A percentile compares a stretch with the other conserved stretches of the same genome.
Conservation (phyloP, 2,888 invertebrate genomes). For the Erebia palarica region DNA sequence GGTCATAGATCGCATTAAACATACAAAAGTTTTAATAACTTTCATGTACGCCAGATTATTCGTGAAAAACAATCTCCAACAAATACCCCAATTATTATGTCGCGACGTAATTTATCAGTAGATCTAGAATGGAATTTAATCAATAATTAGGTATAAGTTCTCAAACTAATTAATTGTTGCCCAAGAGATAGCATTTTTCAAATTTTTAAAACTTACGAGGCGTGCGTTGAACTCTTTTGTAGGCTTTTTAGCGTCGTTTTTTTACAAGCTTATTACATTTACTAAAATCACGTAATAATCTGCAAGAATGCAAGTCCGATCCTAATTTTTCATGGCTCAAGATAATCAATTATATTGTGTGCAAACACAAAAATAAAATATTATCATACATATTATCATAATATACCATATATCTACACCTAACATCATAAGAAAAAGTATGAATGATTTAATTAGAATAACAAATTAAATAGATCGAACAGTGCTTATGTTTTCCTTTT, state of each 20-base stretch:
- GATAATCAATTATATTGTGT: too few relatives aligned
- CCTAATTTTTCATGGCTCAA: neutral
- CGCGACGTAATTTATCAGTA: neutral
- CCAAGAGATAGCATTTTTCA: conserved; percentile 13
- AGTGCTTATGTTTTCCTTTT: conserved; percentile 44
- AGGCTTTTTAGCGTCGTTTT: conserved; percentile 40
- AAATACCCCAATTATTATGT: conserved; percentile 2
- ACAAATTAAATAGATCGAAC: conserved; percentile 18
- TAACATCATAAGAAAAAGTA: neutral
- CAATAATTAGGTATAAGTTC: neutral
- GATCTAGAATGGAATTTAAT: neutral
- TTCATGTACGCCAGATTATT: neutral
- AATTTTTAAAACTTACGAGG: conserved; percentile 29
- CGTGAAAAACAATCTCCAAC: conserved; percentile 5
- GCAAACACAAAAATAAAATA: too few relatives aligned
- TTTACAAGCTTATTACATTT: neutral
- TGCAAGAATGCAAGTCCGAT: neutral
- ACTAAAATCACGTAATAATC: neutral
- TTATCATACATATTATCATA: too few relatives aligned
- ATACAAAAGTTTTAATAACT: conserved; percentile 4
- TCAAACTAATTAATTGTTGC: conserved; percentile 6
- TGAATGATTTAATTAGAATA: neutral
- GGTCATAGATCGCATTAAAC: neutral
- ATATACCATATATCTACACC: too few relatives aligned
- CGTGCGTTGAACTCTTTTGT: conserved; percentile 77